phyloP scores from a whole-genome alignment of 2,113 vertebrate species.

The Atractosteus spatula region DNA sequence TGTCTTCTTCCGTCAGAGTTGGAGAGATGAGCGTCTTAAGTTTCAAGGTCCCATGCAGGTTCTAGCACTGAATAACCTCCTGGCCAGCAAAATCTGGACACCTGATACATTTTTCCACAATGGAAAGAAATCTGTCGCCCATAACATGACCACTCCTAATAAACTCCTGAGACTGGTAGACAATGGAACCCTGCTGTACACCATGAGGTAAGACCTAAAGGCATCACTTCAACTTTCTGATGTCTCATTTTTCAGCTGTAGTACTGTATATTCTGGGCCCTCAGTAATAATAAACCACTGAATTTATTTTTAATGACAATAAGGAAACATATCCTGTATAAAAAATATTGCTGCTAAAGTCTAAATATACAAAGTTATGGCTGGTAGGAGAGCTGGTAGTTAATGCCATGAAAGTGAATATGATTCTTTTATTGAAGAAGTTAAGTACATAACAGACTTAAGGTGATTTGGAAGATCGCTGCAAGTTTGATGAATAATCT shows the following conservation, averaged over 20 bases:
- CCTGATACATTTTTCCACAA: constrained; percentile 80
- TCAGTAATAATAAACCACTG: not conserved
- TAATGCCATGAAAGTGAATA: too few relatives aligned
- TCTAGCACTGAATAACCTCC: constrained; percentile 73
- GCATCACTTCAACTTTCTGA: not conserved
- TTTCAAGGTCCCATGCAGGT: constrained; percentile 76
- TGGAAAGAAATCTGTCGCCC: constrained; percentile 77
- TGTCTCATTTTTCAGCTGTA: not conserved
- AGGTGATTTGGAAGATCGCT: too few relatives aligned
- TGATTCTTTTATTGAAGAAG: too few relatives aligned
- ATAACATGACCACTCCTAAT: constrained; percentile 80
- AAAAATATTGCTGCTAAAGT: too few relatives aligned
- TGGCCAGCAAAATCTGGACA: constrained; percentile 80
- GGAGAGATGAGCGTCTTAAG: constrained; percentile 73
- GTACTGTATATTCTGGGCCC: not conserved
- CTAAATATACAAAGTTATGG: too few relatives aligned
- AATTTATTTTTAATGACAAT: too few relatives aligned
- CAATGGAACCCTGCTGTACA: constrained; percentile 75
- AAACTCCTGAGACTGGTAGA: constrained; percentile 73
- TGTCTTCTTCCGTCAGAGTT: constrained; percentile 77
- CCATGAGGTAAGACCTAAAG: constrained; percentile 63
- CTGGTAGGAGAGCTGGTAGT: too few relatives aligned
- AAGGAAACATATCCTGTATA: too few relatives aligned
- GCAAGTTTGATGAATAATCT: too few relatives aligned
- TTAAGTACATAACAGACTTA: too few relatives aligned